Evolutionary conservation across 2,113 vertebrate species (phyloP).

Genomic region (Proteles cristata): DNA sequence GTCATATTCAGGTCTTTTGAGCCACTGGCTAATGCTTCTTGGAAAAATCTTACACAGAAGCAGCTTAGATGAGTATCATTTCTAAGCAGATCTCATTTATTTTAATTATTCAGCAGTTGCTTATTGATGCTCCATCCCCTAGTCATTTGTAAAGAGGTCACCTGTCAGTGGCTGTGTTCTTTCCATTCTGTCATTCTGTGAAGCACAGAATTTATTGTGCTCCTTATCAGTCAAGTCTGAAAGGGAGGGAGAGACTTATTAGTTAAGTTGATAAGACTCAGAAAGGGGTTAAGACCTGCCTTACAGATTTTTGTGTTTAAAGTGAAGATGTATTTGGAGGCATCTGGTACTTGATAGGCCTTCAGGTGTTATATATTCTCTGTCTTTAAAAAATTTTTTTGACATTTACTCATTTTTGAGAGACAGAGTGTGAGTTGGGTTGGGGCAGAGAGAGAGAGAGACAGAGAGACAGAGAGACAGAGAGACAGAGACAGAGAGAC

Average conservation of each 20-base stretch:
- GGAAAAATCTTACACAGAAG: background rate
- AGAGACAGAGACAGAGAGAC: too few relatives aligned
- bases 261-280: background rate
- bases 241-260: background rate
- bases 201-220: background rate
- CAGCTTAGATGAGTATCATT: background rate
- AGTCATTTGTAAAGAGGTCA: background rate
- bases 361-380: background rate
- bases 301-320: slow-evolving; percentile 25
- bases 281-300: background rate
- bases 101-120: background rate
- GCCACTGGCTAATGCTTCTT: background rate
- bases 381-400: background rate
- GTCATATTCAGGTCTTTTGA: background rate
- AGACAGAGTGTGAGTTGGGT: too few relatives aligned
- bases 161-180: background rate
- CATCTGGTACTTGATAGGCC: background rate
- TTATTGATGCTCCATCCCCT: background rate
- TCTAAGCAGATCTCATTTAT: background rate
- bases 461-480: too few relatives aligned
- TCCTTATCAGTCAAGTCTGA: background rate
- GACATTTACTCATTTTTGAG: too few relatives aligned
- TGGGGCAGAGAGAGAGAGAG: too few relatives aligned
- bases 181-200: background rate
- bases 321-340: background rate